Evolutionary conservation across 2,797 vertebrate genomes (phyloP).

Genomic region (Loriculus beryllinus): DNA sequence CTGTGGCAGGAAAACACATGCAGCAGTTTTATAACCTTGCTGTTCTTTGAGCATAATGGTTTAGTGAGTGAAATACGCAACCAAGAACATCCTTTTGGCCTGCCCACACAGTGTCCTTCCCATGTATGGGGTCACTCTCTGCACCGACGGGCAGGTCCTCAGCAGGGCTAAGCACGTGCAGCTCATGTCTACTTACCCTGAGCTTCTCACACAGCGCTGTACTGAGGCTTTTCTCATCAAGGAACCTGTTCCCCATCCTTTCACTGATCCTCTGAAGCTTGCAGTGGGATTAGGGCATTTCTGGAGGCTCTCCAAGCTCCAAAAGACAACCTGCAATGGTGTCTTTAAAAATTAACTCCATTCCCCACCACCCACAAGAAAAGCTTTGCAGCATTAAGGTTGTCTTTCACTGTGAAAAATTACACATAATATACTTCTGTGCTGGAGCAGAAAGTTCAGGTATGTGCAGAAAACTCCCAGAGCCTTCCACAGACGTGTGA

Average conservation of each 20-base stretch:
- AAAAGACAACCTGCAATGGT: neutral
- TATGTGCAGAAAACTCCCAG: neutral
- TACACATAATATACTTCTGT: neutral
- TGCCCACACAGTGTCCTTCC: neutral
- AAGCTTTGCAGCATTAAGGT: neutral
- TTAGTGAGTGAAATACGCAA: neutral
- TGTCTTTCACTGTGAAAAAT: neutral
- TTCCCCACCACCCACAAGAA: neutral
- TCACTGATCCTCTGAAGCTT: neutral
- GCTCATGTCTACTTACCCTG: fast-evolving
- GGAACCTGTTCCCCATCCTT: neutral
- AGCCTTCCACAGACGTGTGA: neutral
- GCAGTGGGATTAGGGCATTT: neutral
- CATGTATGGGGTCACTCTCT: neutral
- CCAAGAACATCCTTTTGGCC: neutral
- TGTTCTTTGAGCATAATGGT: neutral
- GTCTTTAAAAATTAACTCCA: neutral
- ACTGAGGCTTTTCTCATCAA: neutral
- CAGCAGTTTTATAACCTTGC: neutral
- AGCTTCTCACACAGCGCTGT: neutral
- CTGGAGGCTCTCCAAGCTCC: neutral
- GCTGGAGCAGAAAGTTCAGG: neutral
- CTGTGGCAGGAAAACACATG: neutral
- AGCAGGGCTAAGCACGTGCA: neutral
- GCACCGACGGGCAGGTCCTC: neutral